A percentile compares a stretch with the other conserved stretches of the same genome.
Evolutionary conservation across 2,888 invertebrate genomes (phyloP).

Genomic region (Microdon myrmicae): DNA sequence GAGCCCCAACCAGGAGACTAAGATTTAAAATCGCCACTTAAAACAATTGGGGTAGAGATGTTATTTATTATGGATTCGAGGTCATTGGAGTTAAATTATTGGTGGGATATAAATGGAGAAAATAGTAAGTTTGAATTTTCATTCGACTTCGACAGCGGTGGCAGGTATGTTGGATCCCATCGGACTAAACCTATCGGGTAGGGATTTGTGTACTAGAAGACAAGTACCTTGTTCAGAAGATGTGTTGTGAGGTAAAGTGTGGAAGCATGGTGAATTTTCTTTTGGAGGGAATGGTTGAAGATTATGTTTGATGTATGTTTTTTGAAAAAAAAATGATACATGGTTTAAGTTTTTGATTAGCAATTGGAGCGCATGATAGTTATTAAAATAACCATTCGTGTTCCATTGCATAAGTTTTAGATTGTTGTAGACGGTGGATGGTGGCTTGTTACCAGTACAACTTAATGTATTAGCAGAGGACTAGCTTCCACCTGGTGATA

Average conservation of each 20-base stretch:
- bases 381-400: slow-evolving; percentile 19
- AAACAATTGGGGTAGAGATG: slow-evolving; percentile 16
- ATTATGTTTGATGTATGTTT: slow-evolving; percentile 29
- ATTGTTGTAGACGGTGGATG: slow-evolving; percentile 3
- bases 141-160: slow-evolving; percentile 22
- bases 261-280: slow-evolving; percentile 21
- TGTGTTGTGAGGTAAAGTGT: slow-evolving; percentile 18
- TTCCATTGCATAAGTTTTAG: slow-evolving; percentile 12
- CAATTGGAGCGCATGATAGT: slow-evolving; percentile 10
- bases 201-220: slow-evolving; percentile 24
- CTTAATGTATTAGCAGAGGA: slow-evolving; percentile 4
- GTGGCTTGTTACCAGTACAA: slow-evolving; percentile 1
- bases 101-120: slow-evolving; percentile 25
- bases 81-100: slow-evolving; percentile 9
- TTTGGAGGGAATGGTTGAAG: slow-evolving; percentile 5
- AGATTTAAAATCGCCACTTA: slow-evolving; percentile 27
- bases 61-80: slow-evolving; percentile 7
- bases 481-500: background rate
- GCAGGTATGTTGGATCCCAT: slow-evolving; percentile 15
- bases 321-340: slow-evolving; percentile 39
- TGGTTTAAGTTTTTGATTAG: slow-evolving; percentile 17
- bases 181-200: slow-evolving; percentile 23
- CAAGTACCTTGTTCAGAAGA: slow-evolving; percentile 31
- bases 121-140: slow-evolving; percentile 19
- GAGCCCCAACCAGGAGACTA: slow-evolving; percentile 28